Percentiles rank a stretch among this genome's conserved stretches.
phyloP scores from a whole-genome alignment of 2,113 vertebrate genomes.

The Odontophorus gujanensis region DNA sequence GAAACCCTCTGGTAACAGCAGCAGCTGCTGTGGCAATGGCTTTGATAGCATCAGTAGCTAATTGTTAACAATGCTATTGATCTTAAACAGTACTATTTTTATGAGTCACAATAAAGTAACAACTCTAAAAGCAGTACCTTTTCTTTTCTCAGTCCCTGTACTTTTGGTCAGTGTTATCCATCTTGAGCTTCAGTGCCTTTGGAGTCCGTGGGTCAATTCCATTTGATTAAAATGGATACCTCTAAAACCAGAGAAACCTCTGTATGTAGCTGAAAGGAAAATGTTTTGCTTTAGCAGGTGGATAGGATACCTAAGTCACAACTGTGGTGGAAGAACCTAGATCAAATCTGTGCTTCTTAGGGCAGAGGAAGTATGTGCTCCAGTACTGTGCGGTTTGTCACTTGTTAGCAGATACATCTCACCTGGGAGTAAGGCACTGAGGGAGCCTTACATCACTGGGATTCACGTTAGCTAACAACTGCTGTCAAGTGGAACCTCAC shows the following conservation, averaged over 20 bases:
- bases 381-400: neutral
- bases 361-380: neutral
- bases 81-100: neutral
- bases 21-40: neutral
- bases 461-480: neutral
- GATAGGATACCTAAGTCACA: too few species aligned
- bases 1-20: neutral
- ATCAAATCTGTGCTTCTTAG: neutral
- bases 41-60: neutral
- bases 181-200: neutral
- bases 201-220: neutral
- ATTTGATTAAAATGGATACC: neutral
- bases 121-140: accelerated
- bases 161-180: neutral
- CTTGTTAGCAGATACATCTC: neutral
- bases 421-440: neutral
- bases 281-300: neutral
- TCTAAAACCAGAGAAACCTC: neutral
- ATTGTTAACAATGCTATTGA: neutral
- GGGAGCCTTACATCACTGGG: too few species aligned
- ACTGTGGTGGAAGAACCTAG: neutral
- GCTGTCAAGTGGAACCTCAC: neutral
- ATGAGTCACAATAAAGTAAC: neutral
- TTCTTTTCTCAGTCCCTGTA: neutral
- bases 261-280: neutral